Percentiles rank a stretch among this genome's conserved stretches.
Conservation (phyloP, 30 jellyfish, hydroid and myxozoan genomes). For the Rhopilema esculentum region DNA sequence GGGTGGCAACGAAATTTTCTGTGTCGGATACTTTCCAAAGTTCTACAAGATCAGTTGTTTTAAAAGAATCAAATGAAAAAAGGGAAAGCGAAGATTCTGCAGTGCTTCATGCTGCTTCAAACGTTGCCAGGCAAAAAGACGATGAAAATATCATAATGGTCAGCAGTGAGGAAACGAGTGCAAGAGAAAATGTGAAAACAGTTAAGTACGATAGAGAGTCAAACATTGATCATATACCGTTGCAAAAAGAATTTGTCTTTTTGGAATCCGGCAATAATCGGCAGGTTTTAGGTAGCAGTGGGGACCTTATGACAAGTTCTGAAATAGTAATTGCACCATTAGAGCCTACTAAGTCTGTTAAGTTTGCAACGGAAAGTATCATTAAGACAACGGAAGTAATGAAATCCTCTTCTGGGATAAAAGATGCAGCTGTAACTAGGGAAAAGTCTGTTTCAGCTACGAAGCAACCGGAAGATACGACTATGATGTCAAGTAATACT, state of each 20-base stretch:
- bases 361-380: not conserved
- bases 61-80: not conserved
- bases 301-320: not conserved
- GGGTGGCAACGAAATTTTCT: too few relatives aligned
- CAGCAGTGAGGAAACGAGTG: not conserved
- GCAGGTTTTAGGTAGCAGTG: not conserved
- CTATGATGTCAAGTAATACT: too few relatives aligned
- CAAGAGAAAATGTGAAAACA: not conserved
- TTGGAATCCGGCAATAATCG: not conserved
- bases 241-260: too few relatives aligned
- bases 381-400: not conserved
- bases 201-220: not conserved
- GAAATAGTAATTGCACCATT: not conserved
- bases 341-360: not conserved
- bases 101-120: not conserved
- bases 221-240: too few relatives aligned
- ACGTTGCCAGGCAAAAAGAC: not conserved
- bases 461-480: not conserved
- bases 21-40: not conserved
- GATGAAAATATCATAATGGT: not conserved
- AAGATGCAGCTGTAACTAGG: not conserved
- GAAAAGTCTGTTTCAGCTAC: not conserved
- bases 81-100: not conserved
- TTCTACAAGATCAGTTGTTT: not conserved
- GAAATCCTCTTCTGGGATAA: not conserved